Evolutionary conservation across 2,113 vertebrate species (phyloP).

Genomic region (Cariama cristata): DNA sequence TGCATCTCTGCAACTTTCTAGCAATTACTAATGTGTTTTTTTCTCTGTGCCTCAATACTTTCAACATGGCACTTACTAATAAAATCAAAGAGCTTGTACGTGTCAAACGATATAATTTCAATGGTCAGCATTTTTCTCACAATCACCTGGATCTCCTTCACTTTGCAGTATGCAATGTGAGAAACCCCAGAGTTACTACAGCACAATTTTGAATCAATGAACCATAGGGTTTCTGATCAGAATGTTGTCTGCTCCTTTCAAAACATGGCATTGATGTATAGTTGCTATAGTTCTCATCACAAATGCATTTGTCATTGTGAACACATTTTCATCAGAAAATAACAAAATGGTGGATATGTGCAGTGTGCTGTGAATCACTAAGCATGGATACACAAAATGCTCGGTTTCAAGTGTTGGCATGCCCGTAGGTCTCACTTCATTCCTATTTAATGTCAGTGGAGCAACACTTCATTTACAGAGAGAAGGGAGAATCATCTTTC

Average conservation of each 20-base stretch:
- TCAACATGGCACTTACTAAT: neutral
- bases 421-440: neutral
- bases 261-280: neutral
- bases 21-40: rapidly evolving
- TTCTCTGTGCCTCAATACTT: neutral
- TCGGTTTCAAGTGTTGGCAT: neutral
- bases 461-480: neutral
- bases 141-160: neutral
- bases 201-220: neutral
- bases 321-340: neutral
- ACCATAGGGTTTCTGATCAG: neutral
- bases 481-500: neutral
- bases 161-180: rapidly evolving
- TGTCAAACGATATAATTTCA: neutral
- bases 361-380: neutral
- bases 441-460: neutral
- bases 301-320: neutral
- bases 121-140: neutral
- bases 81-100: neutral
- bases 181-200: neutral
- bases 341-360: neutral
- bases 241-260: neutral
- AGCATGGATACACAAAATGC: neutral
- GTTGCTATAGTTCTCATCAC: neutral
- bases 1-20: neutral